Evolutionary conservation across 2,797 vertebrate genomes (phyloP), one percentile per base, ranked within the genome.

Genomic region (Pseudochromis fuscus): DNA sequence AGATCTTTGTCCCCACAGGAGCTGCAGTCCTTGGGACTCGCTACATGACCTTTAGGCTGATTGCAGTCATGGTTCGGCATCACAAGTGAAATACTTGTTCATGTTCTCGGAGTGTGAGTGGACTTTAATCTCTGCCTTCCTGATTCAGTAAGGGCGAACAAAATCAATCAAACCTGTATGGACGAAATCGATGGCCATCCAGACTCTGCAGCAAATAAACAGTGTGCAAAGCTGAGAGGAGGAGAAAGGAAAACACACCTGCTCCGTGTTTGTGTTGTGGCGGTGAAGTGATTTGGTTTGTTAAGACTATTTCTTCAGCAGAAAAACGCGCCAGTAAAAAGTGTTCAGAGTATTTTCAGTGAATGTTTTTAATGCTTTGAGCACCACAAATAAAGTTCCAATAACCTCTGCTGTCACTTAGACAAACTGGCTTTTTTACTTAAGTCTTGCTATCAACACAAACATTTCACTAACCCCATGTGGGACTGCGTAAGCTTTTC

Each of bases 61-160:
- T 82, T 85, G 62, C 68, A 71, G 57, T 13, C 18, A 2, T 50
- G 69, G 48, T 71, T 45, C 10, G 53, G 72, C 72, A 63, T 79
- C 83, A 67, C 52, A 59, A 71, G 65, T 62, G 66, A 60, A 45
- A 50, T 37, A 9, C 45, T 4, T 21, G 38, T 27, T 35, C 25
- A 48, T 45, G 55, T 67, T 68, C 25, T 7, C 24, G 40, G 67
- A 30, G 44, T 61, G 68, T 2, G 63, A 65, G 49, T 48, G 48
- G 68, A 68, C 53, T 82, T 74, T 81, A 85, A 77, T 79, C 76
- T 82, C 18, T 35, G 19, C 38, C n/a, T 48, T 37, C 53, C 59
- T 50, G 76, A 69, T 64, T 59, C 51, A 40, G 70, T 40, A 24
- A 69, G 70, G 51, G 53, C 21, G 0, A 70, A 59, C 48, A 65